A percentile compares a stretch with the other conserved stretches of the same genome.
Conservation (phyloP, 2,888 invertebrate genomes). For the Camptogramma bilineatum region DNA sequence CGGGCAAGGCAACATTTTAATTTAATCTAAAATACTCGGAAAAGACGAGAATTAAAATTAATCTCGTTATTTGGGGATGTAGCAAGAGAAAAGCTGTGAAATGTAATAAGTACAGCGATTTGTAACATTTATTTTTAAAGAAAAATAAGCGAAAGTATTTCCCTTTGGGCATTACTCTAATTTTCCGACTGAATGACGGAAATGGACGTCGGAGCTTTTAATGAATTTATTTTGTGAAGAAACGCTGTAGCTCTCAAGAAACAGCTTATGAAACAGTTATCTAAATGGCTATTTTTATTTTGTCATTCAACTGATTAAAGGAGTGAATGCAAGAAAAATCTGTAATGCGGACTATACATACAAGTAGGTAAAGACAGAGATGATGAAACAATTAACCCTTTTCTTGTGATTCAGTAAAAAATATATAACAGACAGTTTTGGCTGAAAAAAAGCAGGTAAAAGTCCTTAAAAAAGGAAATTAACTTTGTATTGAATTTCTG, state of each 20-base stretch:
- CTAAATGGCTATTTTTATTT: too few relatives aligned
- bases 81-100: slow-evolving; percentile 51
- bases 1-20: slow-evolving; percentile 61
- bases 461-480: too few relatives aligned
- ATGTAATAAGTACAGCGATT: slow-evolving; percentile 49
- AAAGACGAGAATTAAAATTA: slow-evolving; percentile 58
- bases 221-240: neutral
- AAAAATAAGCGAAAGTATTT: slow-evolving; percentile 34
- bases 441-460: too few relatives aligned
- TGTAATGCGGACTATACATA: too few relatives aligned
- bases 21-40: slow-evolving; percentile 60
- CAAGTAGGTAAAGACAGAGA: too few relatives aligned
- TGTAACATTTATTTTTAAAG: slow-evolving; percentile 40
- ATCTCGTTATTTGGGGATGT: slow-evolving; percentile 61
- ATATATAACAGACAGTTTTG: too few relatives aligned
- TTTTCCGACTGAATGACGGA: slow-evolving; percentile 14
- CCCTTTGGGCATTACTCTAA: slow-evolving; percentile 23
- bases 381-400: too few relatives aligned
- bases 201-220: slow-evolving; percentile 12
- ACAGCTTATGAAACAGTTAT: neutral
- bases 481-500: too few relatives aligned
- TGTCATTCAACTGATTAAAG: too few relatives aligned
- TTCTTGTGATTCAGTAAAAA: too few relatives aligned
- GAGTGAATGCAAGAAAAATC: too few relatives aligned
- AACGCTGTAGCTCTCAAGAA: neutral